Percentiles rank a stretch among this genome's conserved stretches.
Evolutionary conservation across 2,888 invertebrate genomes (phyloP).

Genomic region (Axea sp.): DNA sequence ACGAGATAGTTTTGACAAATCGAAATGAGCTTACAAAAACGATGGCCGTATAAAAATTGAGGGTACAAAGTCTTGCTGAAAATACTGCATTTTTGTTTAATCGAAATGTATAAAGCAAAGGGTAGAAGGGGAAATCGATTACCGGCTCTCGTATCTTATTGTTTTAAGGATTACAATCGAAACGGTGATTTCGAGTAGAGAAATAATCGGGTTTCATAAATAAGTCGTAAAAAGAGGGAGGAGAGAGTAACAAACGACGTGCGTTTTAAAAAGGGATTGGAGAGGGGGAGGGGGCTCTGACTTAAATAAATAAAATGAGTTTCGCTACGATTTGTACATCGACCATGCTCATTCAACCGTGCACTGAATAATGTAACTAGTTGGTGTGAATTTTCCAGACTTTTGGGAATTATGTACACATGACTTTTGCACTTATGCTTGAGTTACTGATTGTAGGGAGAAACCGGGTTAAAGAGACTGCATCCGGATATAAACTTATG

Average conservation of each 20-base stretch:
- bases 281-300: too few relatives aligned
- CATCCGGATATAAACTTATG: too few relatives aligned
- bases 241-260: slow-evolving; percentile 20
- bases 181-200: too few relatives aligned
- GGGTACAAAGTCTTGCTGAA: slow-evolving; percentile 45
- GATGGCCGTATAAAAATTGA: slow-evolving; percentile 33
- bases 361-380: slow-evolving; percentile 11
- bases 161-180: too few relatives aligned
- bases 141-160: too few relatives aligned
- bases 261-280: slow-evolving; percentile 3
- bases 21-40: slow-evolving; percentile 31
- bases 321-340: slow-evolving; percentile 47
- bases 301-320: slow-evolving; percentile 47
- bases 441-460: too few relatives aligned
- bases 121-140: too few relatives aligned
- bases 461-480: too few relatives aligned
- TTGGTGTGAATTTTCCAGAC: slow-evolving; percentile 20
- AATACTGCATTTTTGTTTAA: slow-evolving; percentile 50
- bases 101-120: slow-evolving; percentile 36
- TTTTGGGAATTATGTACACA: too few relatives aligned
- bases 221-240: slow-evolving; percentile 8
- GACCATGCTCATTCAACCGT: slow-evolving; percentile 19
- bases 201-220: slow-evolving; percentile 14
- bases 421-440: too few relatives aligned
- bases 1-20: slow-evolving; percentile 24